Evolutionary conservation across 1,140 invertebrate genomes (phyloP).

Genomic region (Atta texana): DNA sequence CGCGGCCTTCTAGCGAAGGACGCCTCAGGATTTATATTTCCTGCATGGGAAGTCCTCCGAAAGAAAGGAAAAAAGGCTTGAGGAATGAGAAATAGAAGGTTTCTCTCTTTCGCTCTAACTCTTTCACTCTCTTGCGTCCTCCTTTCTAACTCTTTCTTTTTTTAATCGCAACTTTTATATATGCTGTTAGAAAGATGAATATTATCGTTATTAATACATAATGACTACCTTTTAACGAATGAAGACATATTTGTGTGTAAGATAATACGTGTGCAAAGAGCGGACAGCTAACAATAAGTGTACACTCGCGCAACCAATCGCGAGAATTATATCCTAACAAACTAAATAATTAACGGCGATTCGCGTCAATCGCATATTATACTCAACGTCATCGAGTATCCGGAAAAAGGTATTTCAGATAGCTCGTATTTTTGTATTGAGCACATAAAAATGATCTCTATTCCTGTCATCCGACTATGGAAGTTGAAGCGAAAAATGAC

Average conservation of each 20-base stretch:
- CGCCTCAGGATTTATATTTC: slow-evolving; percentile 81
- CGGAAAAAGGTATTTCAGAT: neutral
- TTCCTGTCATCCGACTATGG: neutral
- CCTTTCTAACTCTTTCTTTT: slow-evolving; percentile 9
- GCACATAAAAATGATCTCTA: neutral
- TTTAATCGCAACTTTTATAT: neutral
- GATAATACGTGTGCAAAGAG: neutral
- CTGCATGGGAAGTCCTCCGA: slow-evolving; percentile 70
- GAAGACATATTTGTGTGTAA: neutral
- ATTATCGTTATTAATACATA: neutral
- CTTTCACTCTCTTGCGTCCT: neutral
- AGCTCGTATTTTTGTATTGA: neutral
- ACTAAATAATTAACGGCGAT: neutral
- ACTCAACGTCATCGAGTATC: neutral
- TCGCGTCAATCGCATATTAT: neutral
- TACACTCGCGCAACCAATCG: neutral
- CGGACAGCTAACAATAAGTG: neutral
- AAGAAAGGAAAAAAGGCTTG: neutral
- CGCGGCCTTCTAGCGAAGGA: slow-evolving; percentile 61
- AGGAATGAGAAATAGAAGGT: slow-evolving; percentile 33
- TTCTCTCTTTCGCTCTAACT: neutral
- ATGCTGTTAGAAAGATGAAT: too few relatives aligned
- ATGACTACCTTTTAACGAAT: neutral
- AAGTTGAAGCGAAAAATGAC: neutral
- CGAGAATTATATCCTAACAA: neutral